Percentiles rank a stretch among this genome's conserved stretches.
Evolutionary conservation across 2,797 vertebrate genomes (phyloP).

Genomic region (Trematomus bernacchii): DNA sequence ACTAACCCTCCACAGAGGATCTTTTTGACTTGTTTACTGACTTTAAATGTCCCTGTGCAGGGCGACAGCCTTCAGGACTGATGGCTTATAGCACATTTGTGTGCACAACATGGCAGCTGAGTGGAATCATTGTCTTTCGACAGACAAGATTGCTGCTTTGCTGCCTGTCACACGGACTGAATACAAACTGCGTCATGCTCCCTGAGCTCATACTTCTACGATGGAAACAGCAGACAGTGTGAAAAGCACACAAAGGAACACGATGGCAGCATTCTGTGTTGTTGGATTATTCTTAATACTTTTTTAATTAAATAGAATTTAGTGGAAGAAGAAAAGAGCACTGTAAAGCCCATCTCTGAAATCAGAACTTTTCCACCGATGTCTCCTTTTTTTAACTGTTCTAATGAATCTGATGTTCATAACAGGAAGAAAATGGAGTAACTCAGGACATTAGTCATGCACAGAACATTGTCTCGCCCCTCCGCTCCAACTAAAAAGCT

Average conservation of each 20-base stretch:
- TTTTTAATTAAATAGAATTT: conserved; percentile 69
- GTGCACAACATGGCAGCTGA: conserved; percentile 76
- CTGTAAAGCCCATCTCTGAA: conserved; percentile 41
- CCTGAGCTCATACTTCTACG: conserved; percentile 65
- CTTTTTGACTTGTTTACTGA: conserved; percentile 35
- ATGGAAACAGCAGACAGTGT: conserved; percentile 68
- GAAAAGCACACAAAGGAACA: conserved; percentile 65
- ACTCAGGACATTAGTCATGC: conserved; percentile 68
- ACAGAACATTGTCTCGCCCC: conserved; percentile 50
- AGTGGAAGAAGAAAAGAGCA: conserved; percentile 40
- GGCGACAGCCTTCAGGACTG: conserved; percentile 59
- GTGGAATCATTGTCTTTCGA: conserved; percentile 78
- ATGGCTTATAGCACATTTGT: conserved; percentile 67
- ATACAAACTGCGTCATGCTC: conserved; percentile 75
- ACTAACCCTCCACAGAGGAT: conserved; percentile 19
- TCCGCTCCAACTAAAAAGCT: conserved; percentile 55
- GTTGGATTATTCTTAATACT: conserved; percentile 54
- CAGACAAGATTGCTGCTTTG: conserved; percentile 76
- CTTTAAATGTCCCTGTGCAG: conserved; percentile 53
- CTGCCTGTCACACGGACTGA: conserved; percentile 75
- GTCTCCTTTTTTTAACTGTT: conserved; percentile 52
- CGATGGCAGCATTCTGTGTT: conserved; percentile 50
- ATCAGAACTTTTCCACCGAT: conserved; percentile 49
- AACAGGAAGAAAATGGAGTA: conserved; percentile 29
- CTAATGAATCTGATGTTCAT: conserved; percentile 47